Evolutionary conservation across 2,113 vertebrate species (phyloP).

Genomic region (crab-eating macaque (Macaca fascicularis)): T2T-MFA8v1.1 NC_088395.1:17971501-17972000

Average conservation of each 20-base stretch:
- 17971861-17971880: slow-evolving; percentile 22
- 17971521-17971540: background rate
- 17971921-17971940: background rate
- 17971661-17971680: background rate
- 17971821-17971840: background rate
- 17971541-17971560: background rate
- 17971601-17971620: background rate
- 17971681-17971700: background rate
- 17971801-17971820: background rate
- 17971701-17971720: background rate
- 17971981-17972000: background rate
- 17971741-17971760: background rate
- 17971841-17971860: background rate
- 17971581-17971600: background rate
- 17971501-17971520: background rate
- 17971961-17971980: background rate
- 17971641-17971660: background rate
- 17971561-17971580: background rate
- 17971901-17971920: background rate
- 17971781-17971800: background rate
- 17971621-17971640: background rate
- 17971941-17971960: background rate
- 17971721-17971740: background rate
- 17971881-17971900: background rate
- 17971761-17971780: background rate